Evolutionary conservation across 1,140 invertebrate genomes (phyloP), one percentile per base, ranked within the genome.

Genomic region (Tetragonula clypearis): DNA sequence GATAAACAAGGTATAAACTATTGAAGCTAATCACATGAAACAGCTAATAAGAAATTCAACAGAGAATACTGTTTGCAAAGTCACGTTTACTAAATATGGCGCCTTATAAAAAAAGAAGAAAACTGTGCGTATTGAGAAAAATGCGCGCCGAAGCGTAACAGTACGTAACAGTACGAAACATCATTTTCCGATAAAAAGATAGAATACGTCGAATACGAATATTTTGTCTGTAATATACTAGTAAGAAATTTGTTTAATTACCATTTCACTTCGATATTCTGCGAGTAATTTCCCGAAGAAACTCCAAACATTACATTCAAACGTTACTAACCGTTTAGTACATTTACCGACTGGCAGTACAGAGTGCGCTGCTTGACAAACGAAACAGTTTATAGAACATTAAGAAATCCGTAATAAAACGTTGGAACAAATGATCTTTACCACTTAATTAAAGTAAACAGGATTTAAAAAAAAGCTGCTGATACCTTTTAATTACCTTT

Each of bases 321-420:
- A 11, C 6, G 21, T 14, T 41, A 8, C 11, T 2, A 9, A 19
- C 11, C 12, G 55, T 41, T 35, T 56, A 21, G 15, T 17, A 12
- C 9, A 56, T 19, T 53, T 49, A 49, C 41, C 5, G 6, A 41
- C 41, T 49, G 41, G 12, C 53, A 15, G 5, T 35, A 26, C 55
- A 84, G 82, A 71, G 82, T 49, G 75, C 82, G 66, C 55, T 68
- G 78, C 55, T 21, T 71, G 11, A n/a, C 65, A n/a, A 69, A n/a
- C 8, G 4, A 9, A n/a, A n/a, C 41, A 49, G 41, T 9, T n/a
- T 5, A 2, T 15, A 55, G 8, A 49, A 62, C 53, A 53, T n/a
- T 23, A 19, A 56, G 4, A 56, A 74, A 74, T 75, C 21, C 23
- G 14, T 15, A 3, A 15, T 53, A 35, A 76, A 76, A 58, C 6